Conservation (phyloP, 2,888 invertebrate genomes). For the Hedychridium roseum region DNA sequence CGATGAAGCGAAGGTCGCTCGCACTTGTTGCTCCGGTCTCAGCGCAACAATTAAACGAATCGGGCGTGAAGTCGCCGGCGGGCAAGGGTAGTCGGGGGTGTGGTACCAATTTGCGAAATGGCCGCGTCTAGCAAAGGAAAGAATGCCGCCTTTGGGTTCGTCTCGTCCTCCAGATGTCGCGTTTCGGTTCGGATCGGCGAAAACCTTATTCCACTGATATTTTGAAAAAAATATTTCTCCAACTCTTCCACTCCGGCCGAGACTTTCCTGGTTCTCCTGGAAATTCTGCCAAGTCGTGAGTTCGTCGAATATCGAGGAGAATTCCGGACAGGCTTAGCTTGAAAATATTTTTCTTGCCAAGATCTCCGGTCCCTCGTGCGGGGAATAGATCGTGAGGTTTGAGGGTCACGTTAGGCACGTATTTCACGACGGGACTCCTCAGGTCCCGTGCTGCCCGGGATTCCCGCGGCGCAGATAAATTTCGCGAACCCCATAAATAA, state of each 20-base stretch:
- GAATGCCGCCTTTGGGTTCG: constrained; percentile 1
- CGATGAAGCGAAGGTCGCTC: not conserved
- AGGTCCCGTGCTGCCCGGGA: constrained; percentile 35
- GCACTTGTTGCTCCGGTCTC: constrained; percentile 11
- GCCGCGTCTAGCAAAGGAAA: constrained; percentile 13
- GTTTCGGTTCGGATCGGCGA: too few relatives aligned
- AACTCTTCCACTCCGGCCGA: too few relatives aligned
- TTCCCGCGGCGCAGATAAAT: constrained; percentile 53
- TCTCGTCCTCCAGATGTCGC: constrained; percentile 42
- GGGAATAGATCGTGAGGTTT: constrained; percentile 12
- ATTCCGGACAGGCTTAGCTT: too few relatives aligned
- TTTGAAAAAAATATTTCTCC: too few relatives aligned
- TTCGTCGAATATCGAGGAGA: too few relatives aligned
- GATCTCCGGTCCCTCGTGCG: too few relatives aligned
- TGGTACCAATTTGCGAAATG: constrained; percentile 54
- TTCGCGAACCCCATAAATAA: constrained; percentile 56
- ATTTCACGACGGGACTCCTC: constrained; percentile 5
- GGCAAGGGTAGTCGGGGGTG: constrained; percentile 48
- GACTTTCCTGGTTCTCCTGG: too few relatives aligned
- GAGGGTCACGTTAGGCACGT: constrained; percentile 4
- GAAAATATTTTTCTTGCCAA: too few relatives aligned
- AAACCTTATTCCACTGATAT: too few relatives aligned
- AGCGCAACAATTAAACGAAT: constrained; percentile 43
- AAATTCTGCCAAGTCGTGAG: too few relatives aligned
- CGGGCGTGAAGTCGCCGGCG: constrained; percentile 46